These are phyloP conservation scores for Fragum fragum DNA, from an alignment of 2,888 invertebrate genomes.

Conservation along the genomic window DNA sequence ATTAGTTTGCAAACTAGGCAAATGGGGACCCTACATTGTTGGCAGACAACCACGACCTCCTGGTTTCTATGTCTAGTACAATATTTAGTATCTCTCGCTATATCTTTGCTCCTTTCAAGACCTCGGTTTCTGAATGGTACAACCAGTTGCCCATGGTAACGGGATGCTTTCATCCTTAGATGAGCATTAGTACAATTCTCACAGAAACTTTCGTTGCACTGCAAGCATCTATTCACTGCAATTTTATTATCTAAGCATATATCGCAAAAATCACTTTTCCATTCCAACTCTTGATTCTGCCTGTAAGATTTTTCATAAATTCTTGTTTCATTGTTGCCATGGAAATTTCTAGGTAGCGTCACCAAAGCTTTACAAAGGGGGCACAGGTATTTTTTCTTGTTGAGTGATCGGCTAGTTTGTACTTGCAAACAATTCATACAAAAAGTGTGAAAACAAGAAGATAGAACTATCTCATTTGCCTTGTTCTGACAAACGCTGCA, in stretches of 20 bases:
- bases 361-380: slow-evolving; percentile 54
- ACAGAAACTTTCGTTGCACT: slow-evolving; percentile 59
- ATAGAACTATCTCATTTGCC: slow-evolving; percentile 49
- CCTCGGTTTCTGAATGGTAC: slow-evolving; percentile 41
- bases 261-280: slow-evolving; percentile 40
- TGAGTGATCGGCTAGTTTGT: slow-evolving; percentile 21
- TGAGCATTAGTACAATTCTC: slow-evolving; percentile 57
- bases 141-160: slow-evolving; percentile 58
- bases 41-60: slow-evolving; percentile 54
- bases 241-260: slow-evolving; percentile 42
- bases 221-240: slow-evolving; percentile 53
- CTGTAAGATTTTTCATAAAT: neutral
- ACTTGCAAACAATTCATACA: slow-evolving; percentile 50
- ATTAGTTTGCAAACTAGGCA: slow-evolving; percentile 56
- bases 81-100: slow-evolving; percentile 2
- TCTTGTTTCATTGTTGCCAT: neutral
- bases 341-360: slow-evolving; percentile 10
- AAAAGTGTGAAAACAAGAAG: slow-evolving; percentile 63
- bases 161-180: slow-evolving; percentile 60
- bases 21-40: slow-evolving; percentile 44
- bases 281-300: neutral
- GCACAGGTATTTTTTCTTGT: slow-evolving; percentile 37
- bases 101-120: neutral
- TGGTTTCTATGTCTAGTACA: slow-evolving; percentile 57
- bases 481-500: slow-evolving; percentile 58